phyloP scores from a whole-genome alignment of 2,797 vertebrate genomes.

The Hipposideros larvatus region DNA sequence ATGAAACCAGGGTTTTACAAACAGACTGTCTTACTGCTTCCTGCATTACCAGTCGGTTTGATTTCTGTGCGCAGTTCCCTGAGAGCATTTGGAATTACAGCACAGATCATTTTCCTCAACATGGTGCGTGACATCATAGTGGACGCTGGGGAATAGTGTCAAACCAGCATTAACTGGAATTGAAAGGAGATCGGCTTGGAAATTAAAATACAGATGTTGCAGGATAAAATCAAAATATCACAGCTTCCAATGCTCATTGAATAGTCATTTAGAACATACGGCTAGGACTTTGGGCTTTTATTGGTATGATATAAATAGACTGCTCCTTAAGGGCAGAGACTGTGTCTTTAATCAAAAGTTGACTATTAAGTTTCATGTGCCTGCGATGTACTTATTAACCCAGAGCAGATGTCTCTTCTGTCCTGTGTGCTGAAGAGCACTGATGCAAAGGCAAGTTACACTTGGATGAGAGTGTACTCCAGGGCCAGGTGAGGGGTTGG shows the following conservation, averaged over 20 bases:
- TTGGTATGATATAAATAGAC: neutral
- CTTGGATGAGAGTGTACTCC: neutral
- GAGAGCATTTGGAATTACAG: neutral
- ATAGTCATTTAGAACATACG: neutral
- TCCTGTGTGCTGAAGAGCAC: neutral
- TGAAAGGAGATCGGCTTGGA: neutral
- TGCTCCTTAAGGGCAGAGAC: neutral
- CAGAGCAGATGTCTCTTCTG: neutral
- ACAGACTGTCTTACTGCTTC: neutral
- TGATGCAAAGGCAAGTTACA: fast-evolving
- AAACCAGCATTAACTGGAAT: neutral
- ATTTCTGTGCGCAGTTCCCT: neutral
- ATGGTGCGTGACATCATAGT: neutral
- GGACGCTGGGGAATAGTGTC: neutral
- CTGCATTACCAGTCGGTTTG: neutral
- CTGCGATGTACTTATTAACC: neutral
- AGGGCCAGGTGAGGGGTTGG: neutral
- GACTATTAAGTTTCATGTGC: neutral
- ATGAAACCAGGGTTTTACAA: neutral
- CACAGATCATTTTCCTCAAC: neutral
- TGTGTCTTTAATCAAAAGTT: constrained; percentile 15
- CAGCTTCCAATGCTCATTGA: neutral
- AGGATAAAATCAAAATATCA: neutral
- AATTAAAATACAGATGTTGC: neutral
- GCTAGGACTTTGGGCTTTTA: neutral